Evolutionary conservation across 30 jellyfish, hydroid and myxozoan genomes (phyloP).

Genomic region (Aurelia sp.): DNA sequence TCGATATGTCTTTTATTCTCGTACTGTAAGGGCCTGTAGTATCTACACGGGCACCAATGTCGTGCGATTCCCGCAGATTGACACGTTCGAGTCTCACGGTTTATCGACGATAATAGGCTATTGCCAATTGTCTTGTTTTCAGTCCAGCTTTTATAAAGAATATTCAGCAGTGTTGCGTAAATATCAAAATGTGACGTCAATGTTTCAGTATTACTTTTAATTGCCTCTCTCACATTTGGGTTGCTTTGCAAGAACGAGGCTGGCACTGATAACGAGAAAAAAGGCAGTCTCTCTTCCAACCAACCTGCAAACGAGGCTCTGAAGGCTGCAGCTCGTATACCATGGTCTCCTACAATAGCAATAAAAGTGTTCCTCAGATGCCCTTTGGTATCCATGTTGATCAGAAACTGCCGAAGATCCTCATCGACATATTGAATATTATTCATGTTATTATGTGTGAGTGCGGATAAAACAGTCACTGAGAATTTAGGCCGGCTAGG

Average conservation of each 20-base stretch:
- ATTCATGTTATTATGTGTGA: constrained; percentile 58
- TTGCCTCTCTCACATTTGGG: not conserved
- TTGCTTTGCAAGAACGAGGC: constrained; percentile 9
- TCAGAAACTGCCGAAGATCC: constrained; percentile 26
- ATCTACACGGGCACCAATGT: constrained; percentile 89
- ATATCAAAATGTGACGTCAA: constrained; percentile 85
- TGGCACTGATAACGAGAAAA: constrained; percentile 72
- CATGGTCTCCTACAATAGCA: constrained; percentile 81
- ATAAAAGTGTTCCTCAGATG: constrained; percentile 49
- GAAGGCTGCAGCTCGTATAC: constrained; percentile 61
- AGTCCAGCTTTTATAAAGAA: not conserved
- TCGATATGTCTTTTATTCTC: not conserved
- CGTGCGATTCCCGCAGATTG: constrained; percentile 69
- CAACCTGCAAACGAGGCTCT: constrained; percentile 73
- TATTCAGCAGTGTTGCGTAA: constrained; percentile 46
- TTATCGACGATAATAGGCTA: constrained; percentile 57
- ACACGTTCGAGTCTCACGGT: constrained; percentile 64
- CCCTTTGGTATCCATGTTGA: constrained; percentile 37
- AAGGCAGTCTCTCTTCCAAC: constrained; percentile 86
- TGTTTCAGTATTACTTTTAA: constrained; percentile 23
- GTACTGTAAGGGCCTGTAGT: not conserved
- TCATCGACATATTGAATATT: constrained; percentile 54
- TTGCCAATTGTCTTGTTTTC: constrained; percentile 25
- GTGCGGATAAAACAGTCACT: constrained; percentile 49
- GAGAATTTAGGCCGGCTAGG: constrained; percentile 32